Conservation (phyloP, 2,888 invertebrate genomes). For the Miltochrista miniata region DNA sequence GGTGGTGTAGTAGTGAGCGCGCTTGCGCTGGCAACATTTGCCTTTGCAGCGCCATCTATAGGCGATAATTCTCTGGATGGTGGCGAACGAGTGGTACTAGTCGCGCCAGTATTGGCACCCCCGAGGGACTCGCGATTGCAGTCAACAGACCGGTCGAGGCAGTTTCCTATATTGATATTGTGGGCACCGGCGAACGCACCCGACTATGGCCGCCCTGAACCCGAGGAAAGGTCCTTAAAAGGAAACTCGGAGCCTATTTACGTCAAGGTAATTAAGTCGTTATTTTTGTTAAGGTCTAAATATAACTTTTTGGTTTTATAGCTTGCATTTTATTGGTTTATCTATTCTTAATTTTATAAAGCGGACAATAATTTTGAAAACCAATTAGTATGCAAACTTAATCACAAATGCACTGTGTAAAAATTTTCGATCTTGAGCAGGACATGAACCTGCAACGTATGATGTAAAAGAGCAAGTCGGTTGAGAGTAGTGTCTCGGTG, state of each 20-base stretch:
- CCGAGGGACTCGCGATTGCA: constrained; percentile 65
- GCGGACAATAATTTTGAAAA: too few relatives aligned
- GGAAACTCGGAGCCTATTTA: constrained; percentile 64
- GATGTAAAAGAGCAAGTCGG: too few relatives aligned
- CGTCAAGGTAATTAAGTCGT: constrained; percentile 63
- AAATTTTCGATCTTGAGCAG: too few relatives aligned
- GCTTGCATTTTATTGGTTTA: background rate
- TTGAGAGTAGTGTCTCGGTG: too few relatives aligned
- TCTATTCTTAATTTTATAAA: background rate
- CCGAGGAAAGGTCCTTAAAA: constrained; percentile 63
- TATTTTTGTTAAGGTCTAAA: background rate
- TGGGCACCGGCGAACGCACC: constrained; percentile 54
- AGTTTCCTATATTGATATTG: constrained; percentile 73
- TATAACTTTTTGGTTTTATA: background rate
- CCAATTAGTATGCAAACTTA: too few relatives aligned
- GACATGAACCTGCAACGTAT: too few relatives aligned
- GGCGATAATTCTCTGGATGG: constrained; percentile 65
- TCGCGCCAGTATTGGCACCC: constrained; percentile 73
- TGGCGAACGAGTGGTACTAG: constrained; percentile 63
- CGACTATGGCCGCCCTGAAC: constrained; percentile 45
- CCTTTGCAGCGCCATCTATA: constrained; percentile 56
- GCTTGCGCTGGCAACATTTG: constrained; percentile 55
- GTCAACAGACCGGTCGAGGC: constrained; percentile 64
- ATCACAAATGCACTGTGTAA: too few relatives aligned
- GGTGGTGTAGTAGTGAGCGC: constrained; percentile 59